Evolutionary conservation across 2,797 vertebrate species (phyloP).

Genomic region (Acrocephalus scirpaceus): DNA sequence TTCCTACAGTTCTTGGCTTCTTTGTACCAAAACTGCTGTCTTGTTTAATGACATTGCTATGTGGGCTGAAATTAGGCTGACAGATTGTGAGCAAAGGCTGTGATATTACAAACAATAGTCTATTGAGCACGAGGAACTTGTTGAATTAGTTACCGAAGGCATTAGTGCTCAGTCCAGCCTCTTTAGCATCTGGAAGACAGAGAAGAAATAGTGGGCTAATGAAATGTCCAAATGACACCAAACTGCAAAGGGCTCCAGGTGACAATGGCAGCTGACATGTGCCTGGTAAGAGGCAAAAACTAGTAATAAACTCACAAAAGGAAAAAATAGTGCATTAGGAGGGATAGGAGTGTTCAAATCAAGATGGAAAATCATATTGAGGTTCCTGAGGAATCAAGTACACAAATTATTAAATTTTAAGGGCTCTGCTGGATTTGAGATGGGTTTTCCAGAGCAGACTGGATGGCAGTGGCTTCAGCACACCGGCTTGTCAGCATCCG

Average conservation of each 20-base stretch:
- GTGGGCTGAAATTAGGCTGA: constrained; percentile 59
- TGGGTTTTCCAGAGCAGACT: not conserved
- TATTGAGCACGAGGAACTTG: constrained; percentile 45
- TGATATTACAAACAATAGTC: constrained; percentile 57
- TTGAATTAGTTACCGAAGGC: constrained; percentile 52
- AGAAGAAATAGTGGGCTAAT: not conserved
- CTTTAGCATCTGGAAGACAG: constrained; percentile 52
- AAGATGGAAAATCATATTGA: not conserved
- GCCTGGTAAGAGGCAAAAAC: not conserved
- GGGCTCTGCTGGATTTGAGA: not conserved
- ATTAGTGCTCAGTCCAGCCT: constrained; percentile 19
- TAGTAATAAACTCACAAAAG: not conserved
- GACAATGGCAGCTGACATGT: not conserved
- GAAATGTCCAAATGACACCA: constrained; percentile 21
- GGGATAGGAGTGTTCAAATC: not conserved
- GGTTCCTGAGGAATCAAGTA: not conserved
- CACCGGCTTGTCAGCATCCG: not conserved
- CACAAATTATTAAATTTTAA: not conserved
- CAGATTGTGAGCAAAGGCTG: constrained; percentile 62
- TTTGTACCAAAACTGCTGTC: constrained; percentile 20
- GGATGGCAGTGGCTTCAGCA: not conserved
- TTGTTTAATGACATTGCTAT: constrained; percentile 59
- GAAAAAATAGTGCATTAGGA: not conserved
- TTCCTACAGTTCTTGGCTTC: constrained; percentile 29
- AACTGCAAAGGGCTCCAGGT: constrained; percentile 33